Conservation (phyloP, 2,797 vertebrate genomes). For the Leptodactylus fallax region DNA sequence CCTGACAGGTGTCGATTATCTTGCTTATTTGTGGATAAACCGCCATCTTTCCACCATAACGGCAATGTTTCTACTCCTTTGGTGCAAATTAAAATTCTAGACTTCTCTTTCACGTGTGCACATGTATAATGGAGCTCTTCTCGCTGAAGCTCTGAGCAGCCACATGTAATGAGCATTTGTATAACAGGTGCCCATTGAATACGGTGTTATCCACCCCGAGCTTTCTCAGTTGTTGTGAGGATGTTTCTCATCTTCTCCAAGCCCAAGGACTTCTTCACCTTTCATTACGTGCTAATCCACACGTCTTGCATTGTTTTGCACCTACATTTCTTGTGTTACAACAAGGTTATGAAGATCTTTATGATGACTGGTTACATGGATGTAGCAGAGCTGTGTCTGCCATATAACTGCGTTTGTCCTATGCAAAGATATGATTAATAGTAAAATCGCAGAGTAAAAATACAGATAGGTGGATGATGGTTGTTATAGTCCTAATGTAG, state of each 20-base stretch:
- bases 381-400: not conserved
- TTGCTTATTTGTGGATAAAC: too few relatives aligned
- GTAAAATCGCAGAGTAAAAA: too few relatives aligned
- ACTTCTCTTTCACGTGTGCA: too few relatives aligned
- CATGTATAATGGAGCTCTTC: not conserved
- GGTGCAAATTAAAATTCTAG: too few relatives aligned
- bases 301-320: not conserved
- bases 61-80: too few relatives aligned
- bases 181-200: not conserved
- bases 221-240: not conserved
- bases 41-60: too few relatives aligned
- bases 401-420: too few relatives aligned
- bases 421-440: too few relatives aligned
- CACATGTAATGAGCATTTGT: not conserved
- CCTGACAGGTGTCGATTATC: too few relatives aligned
- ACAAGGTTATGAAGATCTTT: not conserved
- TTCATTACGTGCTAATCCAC: constrained; percentile 8
- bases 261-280: not conserved
- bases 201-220: not conserved
- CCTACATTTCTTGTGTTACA: too few relatives aligned
- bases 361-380: not conserved
- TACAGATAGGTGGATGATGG: too few relatives aligned
- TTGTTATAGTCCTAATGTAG: too few relatives aligned
- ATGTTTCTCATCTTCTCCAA: constrained; percentile 1
- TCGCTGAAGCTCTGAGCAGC: not conserved